Evolutionary conservation across 2,797 vertebrate species (phyloP), one percentile per base, ranked within the genome.

Genomic region (Danio kyathit): DNA sequence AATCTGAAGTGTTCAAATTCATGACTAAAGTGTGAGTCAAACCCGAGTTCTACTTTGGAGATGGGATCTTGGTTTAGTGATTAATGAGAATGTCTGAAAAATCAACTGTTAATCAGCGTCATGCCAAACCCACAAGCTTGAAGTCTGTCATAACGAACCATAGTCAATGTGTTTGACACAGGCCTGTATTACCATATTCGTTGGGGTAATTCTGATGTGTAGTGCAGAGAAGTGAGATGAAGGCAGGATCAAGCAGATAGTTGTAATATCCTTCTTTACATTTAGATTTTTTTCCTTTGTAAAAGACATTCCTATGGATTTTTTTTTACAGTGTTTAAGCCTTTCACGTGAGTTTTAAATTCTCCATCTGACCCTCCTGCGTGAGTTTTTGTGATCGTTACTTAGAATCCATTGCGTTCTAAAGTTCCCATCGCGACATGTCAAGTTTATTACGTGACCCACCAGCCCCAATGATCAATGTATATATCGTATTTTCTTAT

Each of bases 251-350:
- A 60, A 54, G 11, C 12, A 54, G 41, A 60, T 70, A 41, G 63
- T 60, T 43, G 63, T 57, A 44, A 49, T 63, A 19, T 80, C 54
- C 6, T 67, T n/a, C 13, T 73, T 59, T 70, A 11, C 38, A 67
- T 12, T 74, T 77, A n/a, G n/a, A n/a, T 80, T 83, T 56, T 19
- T 78, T 60, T 59, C 21, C 21, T 21, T 46, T 66, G 66, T 54
- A 11, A 21, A 46, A 57, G 63, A 56, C 54, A 57, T 56, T 13
- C 6, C 14, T 41, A 67, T 67, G 67, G 59, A 46, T n/a, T n/a
- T n/a, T n/a, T n/a, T n/a, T n/a, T n/a, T n/a, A n/a, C n/a, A 59
- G 29, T 72, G 2, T 57, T 73, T 21, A 29, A 29, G 29, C 29
- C 29, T 29, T 29, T 29, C 29, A 29, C 3, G 29, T 29, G 29